Conservation (phyloP, 2,888 invertebrate species). For the Megalurothrips usitatus region DNA sequence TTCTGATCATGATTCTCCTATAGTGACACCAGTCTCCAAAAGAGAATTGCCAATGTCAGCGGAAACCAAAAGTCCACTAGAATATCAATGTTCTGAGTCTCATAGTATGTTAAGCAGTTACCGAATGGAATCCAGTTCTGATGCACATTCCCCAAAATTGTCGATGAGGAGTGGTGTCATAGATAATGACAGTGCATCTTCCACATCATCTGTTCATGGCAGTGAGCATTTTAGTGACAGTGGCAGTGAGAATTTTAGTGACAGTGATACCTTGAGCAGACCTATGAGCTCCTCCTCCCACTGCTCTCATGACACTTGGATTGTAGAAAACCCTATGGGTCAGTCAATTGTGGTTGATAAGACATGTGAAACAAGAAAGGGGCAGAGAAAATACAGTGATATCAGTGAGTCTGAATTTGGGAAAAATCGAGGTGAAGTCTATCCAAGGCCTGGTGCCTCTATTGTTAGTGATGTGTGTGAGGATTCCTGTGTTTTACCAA, state of each 20-base stretch:
- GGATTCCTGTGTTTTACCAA: no score
- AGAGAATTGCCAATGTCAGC: no score
- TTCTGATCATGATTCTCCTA: neutral
- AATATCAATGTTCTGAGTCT: no score
- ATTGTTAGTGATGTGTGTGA: no score
- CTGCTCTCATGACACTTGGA: conserved; percentile 3
- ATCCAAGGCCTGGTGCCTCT: no score
- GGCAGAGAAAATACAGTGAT: neutral
- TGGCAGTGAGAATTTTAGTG: neutral
- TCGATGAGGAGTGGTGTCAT: neutral
- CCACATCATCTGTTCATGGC: neutral
- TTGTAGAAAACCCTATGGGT: neutral
- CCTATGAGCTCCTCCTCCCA: neutral
- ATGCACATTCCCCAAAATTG: no score
- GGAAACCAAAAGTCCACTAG: no score
- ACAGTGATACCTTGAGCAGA: neutral
- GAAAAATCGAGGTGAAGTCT: neutral
- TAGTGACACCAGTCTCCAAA: no score
- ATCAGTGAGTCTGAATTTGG: neutral
- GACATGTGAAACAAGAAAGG: neutral
- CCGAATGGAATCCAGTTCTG: no score
- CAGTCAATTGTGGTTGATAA: neutral
- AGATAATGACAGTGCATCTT: neutral
- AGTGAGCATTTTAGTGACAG: neutral
- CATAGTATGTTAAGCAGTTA: no score